Evolutionary conservation across 2,888 invertebrate species (phyloP).

Genomic region (Cheilosia impressa): DNA sequence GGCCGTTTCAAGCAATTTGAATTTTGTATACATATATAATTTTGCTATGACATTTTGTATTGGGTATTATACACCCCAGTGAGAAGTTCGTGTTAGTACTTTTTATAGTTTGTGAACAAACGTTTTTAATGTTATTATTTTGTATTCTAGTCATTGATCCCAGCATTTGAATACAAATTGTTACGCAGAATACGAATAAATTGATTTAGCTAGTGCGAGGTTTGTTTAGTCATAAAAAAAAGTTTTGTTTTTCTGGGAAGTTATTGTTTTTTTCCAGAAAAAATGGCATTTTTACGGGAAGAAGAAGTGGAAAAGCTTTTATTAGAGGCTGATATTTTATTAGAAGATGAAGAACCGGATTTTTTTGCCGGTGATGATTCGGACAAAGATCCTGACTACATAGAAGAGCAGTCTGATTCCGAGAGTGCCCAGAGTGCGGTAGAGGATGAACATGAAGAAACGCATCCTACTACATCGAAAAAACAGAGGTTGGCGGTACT

Average conservation of each 20-base stretch:
- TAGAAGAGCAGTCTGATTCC: constrained; percentile 28
- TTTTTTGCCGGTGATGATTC: constrained; percentile 32
- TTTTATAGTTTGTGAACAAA: constrained; percentile 9
- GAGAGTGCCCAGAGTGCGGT: constrained; percentile 18
- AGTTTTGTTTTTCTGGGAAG: background rate
- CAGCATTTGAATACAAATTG: too few species aligned
- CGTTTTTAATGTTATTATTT: constrained; percentile 1
- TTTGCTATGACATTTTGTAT: constrained; percentile 20
- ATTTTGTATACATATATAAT: constrained; percentile 16
- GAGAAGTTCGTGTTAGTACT: background rate
- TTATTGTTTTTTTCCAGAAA: constrained; percentile 6
- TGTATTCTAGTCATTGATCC: too few species aligned
- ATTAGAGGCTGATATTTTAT: constrained; percentile 18
- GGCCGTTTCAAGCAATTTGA: constrained; percentile 7
- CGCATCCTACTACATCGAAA: constrained; percentile 11
- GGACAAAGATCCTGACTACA: constrained; percentile 37
- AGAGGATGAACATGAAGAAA: constrained; percentile 18
- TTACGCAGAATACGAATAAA: too few species aligned
- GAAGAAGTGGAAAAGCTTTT: constrained; percentile 32
- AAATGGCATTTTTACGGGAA: constrained; percentile 18
- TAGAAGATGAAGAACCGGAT: constrained; percentile 26
- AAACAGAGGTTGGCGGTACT: constrained; percentile 9
- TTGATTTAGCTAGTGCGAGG: too few species aligned
- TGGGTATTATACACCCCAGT: constrained; percentile 11
- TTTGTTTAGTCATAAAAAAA: too few species aligned